Base-by-base conservation (phyloP, 2,113 vertebrate genomes). In the Sinocyclocheilus anshuiensis region DNA sequence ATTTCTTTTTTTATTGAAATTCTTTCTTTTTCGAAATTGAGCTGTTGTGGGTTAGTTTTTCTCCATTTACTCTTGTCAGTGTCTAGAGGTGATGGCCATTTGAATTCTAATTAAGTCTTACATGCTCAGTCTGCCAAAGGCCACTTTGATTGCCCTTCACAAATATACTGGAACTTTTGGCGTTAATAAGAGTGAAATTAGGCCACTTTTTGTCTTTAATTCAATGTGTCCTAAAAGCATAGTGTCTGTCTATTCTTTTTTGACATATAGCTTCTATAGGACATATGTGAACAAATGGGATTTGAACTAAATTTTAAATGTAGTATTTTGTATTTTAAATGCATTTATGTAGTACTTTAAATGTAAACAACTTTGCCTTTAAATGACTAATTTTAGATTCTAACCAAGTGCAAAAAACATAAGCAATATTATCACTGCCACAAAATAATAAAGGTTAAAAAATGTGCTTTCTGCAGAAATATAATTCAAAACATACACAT, bases 31-130 rank as follows among this genome's bases (percentile, higher is more conserved):
- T 29, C 57, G 72, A 83, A 75, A 42, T 77, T 48, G 57, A 26
- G 74, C 65, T 83, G 29, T 87, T 55, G 29, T 53, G 61, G 80
- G 36, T 55, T 65, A 6, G 22, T 61, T 87, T 80, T 63, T 86
- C 74, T 69, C 45, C 29, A 86, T 83, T 85, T 36, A 83, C 75
- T 83, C 67, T 29, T 48, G 36, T 20, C 45, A 77, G 74, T 36
- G 11, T 72, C 81, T 69, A 72, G 42, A 71, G 45, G 81, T 69
- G 77, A 59, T 29, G 15, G 11, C 75, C 29, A 59, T 83, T 84
- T 88, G 81, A 63, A 79, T 67, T 84, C 82, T 20, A 84, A 81
- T 78, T 84, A 57, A n/a, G 80, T 78, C 50, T 81, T 72, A 69
- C 24, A 75, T 50, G 79, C 63, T 61, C 74, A 77, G 24, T 55